Evolutionary conservation across 2,797 vertebrate genomes (phyloP).

Genomic region (Chromobotia macracanthus): DNA sequence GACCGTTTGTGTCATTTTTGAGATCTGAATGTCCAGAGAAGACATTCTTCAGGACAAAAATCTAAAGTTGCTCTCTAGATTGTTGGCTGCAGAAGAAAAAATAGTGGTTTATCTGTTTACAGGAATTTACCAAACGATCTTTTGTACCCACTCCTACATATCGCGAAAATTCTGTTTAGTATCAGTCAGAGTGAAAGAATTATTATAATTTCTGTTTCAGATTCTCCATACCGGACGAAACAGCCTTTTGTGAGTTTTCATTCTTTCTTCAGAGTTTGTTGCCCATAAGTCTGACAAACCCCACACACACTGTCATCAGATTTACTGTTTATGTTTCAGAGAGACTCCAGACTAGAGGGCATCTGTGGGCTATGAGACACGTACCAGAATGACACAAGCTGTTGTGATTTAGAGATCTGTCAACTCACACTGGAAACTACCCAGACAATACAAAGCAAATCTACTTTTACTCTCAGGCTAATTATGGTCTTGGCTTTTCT

Average conservation of each 20-base stretch:
- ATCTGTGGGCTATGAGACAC: slow-evolving; percentile 32
- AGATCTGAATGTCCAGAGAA: neutral
- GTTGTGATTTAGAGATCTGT: slow-evolving; percentile 49
- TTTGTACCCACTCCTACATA: neutral
- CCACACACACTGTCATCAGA: slow-evolving; percentile 27
- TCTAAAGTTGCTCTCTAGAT: no score
- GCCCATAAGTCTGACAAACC: slow-evolving; percentile 42
- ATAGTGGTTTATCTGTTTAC: neutral
- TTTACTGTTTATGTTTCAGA: slow-evolving; percentile 36
- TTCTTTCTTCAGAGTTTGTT: slow-evolving; percentile 1
- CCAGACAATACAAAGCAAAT: slow-evolving; percentile 43
- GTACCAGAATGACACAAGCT: slow-evolving; percentile 43
- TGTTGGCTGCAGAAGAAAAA: neutral
- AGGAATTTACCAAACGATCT: neutral
- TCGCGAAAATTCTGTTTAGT: neutral
- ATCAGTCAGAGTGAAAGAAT: neutral
- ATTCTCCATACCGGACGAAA: neutral
- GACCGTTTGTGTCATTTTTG: neutral
- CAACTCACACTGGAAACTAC: slow-evolving; percentile 49
- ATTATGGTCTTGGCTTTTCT: slow-evolving; percentile 54
- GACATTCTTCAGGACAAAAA: no score
- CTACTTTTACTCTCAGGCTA: slow-evolving; percentile 53
- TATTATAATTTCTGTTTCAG: neutral
- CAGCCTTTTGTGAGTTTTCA: neutral
- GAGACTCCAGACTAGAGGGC: slow-evolving; percentile 34